phyloP scores from a whole-genome alignment of 2,113 vertebrate species.

The Climacteris rufus region DNA sequence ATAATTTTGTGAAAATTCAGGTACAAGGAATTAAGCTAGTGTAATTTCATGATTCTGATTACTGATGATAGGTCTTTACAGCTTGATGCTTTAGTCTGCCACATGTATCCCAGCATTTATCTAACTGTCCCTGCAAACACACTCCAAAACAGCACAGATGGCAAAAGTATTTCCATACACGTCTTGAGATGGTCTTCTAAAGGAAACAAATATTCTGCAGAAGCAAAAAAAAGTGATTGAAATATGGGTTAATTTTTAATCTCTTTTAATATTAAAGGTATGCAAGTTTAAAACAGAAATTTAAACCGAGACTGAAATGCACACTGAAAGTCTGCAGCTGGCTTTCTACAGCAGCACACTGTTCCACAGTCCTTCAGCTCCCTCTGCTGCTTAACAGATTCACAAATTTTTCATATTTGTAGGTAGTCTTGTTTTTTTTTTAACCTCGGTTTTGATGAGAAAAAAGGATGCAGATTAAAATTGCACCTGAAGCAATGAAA shows the following conservation, averaged over 20 bases:
- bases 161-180: neutral
- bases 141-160: neutral
- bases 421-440: neutral
- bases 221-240: neutral
- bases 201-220: constrained; percentile 7
- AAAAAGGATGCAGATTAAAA: constrained; percentile 14
- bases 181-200: neutral
- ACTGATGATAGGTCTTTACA: neutral
- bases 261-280: constrained; percentile 37
- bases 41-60: neutral
- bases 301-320: constrained; percentile 49
- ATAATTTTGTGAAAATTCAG: neutral
- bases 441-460: neutral
- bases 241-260: constrained; percentile 40
- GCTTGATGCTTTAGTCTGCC: neutral
- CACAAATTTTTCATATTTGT: neutral
- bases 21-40: neutral
- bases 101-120: neutral
- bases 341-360: neutral
- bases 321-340: neutral
- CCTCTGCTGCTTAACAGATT: constrained; percentile 53
- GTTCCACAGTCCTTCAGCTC: constrained; percentile 39
- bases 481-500: neutral
- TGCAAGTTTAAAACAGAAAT: constrained; percentile 57
- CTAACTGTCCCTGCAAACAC: neutral